Base-by-base conservation (phyloP, 2,113 vertebrate species). In the Orycteropus afer region DNA sequence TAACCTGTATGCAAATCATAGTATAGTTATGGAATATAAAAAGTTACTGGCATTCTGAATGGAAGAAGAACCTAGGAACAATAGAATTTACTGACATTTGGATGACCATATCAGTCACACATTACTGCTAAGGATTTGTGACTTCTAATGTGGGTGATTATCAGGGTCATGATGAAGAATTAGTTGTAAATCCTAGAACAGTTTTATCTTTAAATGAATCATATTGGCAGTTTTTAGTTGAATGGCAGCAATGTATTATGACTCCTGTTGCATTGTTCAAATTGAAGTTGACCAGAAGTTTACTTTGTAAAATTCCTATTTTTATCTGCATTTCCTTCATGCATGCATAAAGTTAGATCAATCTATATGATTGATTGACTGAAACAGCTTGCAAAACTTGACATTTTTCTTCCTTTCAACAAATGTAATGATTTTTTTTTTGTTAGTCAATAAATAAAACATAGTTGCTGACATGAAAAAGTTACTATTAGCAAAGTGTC, bases 211-310 rank as follows among this genome's bases (percentile, higher is more conserved):
- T 89, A 61, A 79, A 32, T 74, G 34, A 81, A 51, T 22, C 22
- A 61, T 69, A 49, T 23, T 90, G 63, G 15, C 57, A 95, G 51
- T 95, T 88, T 95, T 95, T 92, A 84, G 49, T 94, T 80, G 22
- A 89, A 87, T 89, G 83, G n/a, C 4, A 74, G 15, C 32, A 40
- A 5, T 79, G 71, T 89, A 74, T 96, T 86, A 40, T 86, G 69
- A 82, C 27, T 93, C 37, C 17, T 71, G 11, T 49, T 55, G 67
- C 37, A 18, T 29, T 87, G 8, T 73, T 93, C 11, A 71, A 25
- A 76, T 77, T 79, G 32, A 34, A 93, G 11, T 76, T 86, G 79
- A 59, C 65, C 65, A 86, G 22, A 91, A 86, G 55, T 49, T 79
- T 76, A 83, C 45, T 76, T 87, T 63, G 32, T 80, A n/a, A 80